These are phyloP conservation scores for Cetonia aurata DNA, from an alignment of 2,888 invertebrate species.

Conservation along the genomic window DNA sequence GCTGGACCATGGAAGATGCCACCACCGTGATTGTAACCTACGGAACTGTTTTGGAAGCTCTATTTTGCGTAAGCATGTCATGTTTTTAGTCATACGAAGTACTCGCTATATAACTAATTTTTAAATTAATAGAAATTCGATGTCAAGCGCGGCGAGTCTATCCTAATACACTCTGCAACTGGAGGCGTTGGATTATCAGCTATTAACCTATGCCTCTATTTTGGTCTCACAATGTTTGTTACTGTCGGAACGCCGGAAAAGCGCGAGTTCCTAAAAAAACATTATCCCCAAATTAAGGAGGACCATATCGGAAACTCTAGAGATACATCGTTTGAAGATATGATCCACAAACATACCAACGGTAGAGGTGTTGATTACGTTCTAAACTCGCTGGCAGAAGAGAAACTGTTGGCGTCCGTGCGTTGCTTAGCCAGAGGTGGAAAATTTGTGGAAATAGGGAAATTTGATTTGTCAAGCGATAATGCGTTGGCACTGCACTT, in stretches of 20 bases:
- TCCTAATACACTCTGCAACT: constrained; percentile 72
- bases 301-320: constrained; percentile 88
- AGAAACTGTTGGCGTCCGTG: constrained; percentile 82
- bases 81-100: too few relatives aligned
- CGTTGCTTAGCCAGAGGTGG: constrained; percentile 73
- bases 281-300: constrained; percentile 78
- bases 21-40: constrained; percentile 84
- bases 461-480: constrained; percentile 81
- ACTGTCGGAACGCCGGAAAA: constrained; percentile 91
- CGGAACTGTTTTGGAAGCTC: constrained; percentile 68
- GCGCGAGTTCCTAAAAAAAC: constrained; percentile 82
- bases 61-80: constrained; percentile 61
- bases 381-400: constrained; percentile 90
- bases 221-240: constrained; percentile 81
- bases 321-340: constrained; percentile 88
- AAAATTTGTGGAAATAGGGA: constrained; percentile 87
- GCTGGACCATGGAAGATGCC: constrained; percentile 81
- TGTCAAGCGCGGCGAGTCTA: constrained; percentile 52
- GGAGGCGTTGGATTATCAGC: constrained; percentile 84
- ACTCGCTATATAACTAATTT: background rate
- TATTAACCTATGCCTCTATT: constrained; percentile 74
- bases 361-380: constrained; percentile 94
- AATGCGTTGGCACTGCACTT: constrained; percentile 73
- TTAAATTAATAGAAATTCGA: constrained; percentile 29
- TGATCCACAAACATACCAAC: constrained; percentile 82